phyloP scores from a whole-genome alignment of 2,113 vertebrate genomes.

The Galemys pyrenaicus region DNA sequence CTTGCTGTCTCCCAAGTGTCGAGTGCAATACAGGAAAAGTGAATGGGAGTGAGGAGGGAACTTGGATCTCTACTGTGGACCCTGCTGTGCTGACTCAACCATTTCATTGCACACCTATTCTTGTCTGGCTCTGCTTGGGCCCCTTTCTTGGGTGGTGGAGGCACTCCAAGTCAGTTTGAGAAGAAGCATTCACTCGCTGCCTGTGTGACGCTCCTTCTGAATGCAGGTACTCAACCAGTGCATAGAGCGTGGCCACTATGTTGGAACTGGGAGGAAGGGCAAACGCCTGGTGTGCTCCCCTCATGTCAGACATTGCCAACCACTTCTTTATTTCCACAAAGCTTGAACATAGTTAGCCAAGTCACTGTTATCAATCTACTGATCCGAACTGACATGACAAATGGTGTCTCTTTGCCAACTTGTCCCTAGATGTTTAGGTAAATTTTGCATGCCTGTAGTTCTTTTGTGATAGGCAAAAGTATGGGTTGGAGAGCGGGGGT shows the following conservation, averaged over 20 bases:
- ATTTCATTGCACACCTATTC: not conserved
- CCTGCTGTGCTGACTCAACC: not conserved
- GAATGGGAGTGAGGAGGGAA: not conserved
- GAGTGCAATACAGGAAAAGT: not conserved
- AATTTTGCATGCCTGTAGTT: not conserved
- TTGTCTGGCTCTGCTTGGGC: not conserved
- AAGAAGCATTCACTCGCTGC: not conserved
- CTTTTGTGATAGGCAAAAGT: not conserved
- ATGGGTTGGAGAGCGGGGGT: not conserved
- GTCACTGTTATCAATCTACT: not conserved
- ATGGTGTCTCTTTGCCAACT: not conserved
- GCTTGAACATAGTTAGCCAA: too few species aligned
- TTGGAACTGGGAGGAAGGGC: not conserved
- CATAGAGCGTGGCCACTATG: too few species aligned
- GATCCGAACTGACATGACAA: not conserved
- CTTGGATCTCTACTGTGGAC: not conserved
- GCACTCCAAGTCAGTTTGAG: not conserved
- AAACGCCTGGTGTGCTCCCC: not conserved
- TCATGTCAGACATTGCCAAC: not conserved
- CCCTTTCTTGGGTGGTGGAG: not conserved
- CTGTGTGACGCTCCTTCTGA: not conserved
- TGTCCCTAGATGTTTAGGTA: not conserved
- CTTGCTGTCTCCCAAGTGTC: not conserved
- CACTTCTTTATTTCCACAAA: not conserved
- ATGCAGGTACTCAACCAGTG: not conserved